Conservation (phyloP, 2,113 vertebrate species). For the Chiloscyllium plagiosum region DNA sequence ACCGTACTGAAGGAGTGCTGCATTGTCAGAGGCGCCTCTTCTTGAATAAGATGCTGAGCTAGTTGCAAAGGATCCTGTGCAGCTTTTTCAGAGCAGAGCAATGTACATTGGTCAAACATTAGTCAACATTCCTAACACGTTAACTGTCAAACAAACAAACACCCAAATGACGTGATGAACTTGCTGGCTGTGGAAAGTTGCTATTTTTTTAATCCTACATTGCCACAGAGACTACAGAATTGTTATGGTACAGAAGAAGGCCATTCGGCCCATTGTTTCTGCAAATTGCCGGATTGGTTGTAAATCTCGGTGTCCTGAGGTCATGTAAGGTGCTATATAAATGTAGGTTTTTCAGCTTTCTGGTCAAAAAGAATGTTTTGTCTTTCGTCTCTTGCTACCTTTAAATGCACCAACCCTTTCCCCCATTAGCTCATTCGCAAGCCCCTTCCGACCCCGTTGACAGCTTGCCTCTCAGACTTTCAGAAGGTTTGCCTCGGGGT, state of each 20-base stretch:
- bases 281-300: not conserved
- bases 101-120: not conserved
- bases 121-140: not conserved
- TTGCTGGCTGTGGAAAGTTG: not conserved
- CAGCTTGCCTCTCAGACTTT: too few species aligned
- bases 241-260: too few species aligned
- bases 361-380: not conserved
- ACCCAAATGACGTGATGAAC: not conserved
- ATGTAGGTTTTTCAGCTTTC: not conserved
- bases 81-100: not conserved
- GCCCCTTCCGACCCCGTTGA: too few species aligned
- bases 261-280: too few species aligned
- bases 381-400: not conserved
- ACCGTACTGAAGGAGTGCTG: not conserved
- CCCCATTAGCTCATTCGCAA: not conserved
- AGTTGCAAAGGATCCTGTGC: not conserved
- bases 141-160: not conserved
- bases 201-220: not conserved
- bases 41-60: not conserved
- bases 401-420: not conserved
- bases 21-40: not conserved
- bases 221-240: not conserved
- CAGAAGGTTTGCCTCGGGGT: too few species aligned
- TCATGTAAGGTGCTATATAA: not conserved
- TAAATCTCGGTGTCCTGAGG: too few species aligned